These are phyloP conservation scores for Cydia strobilella DNA, from an alignment of 1,140 invertebrate genomes.

Conservation along the genomic window DNA sequence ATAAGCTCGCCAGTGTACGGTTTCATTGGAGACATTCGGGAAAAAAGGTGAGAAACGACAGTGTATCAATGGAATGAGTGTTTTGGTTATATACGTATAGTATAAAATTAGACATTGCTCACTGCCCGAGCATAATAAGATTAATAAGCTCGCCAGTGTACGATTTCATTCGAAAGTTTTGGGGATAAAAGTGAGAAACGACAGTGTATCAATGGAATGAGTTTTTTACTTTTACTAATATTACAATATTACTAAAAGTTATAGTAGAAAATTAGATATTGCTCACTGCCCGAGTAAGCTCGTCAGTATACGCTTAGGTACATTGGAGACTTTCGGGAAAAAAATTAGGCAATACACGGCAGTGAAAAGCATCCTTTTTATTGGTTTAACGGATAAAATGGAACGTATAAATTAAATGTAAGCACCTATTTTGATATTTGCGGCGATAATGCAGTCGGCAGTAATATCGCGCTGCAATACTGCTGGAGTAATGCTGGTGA, in stretches of 20 bases:
- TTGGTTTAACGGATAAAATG: too few species aligned
- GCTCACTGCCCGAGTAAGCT: not conserved
- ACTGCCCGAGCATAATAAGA: not conserved
- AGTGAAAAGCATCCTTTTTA: too few species aligned
- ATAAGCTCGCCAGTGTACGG: constrained; percentile 6
- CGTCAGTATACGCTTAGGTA: not conserved
- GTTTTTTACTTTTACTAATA: not conserved
- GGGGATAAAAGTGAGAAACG: not conserved
- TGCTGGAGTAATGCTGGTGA: too few species aligned
- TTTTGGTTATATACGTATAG: not conserved
- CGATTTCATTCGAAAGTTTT: not conserved
- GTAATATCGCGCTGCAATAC: too few species aligned
- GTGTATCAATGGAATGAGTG: not conserved
- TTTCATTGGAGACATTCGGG: not conserved
- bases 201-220: not conserved
- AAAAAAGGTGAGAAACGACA: not conserved
- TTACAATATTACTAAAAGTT: too few species aligned
- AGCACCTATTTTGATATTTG: too few species aligned
- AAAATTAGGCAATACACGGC: too few species aligned
- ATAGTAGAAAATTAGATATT: constrained; percentile 39
- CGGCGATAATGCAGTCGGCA: too few species aligned
- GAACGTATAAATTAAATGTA: too few species aligned
- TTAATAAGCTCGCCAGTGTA: constrained; percentile 13
- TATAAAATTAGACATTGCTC: constrained; percentile 40
- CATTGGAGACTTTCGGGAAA: not conserved